Base-by-base conservation (phyloP, 2,888 invertebrate genomes). In the Ophion slaviceki region DNA sequence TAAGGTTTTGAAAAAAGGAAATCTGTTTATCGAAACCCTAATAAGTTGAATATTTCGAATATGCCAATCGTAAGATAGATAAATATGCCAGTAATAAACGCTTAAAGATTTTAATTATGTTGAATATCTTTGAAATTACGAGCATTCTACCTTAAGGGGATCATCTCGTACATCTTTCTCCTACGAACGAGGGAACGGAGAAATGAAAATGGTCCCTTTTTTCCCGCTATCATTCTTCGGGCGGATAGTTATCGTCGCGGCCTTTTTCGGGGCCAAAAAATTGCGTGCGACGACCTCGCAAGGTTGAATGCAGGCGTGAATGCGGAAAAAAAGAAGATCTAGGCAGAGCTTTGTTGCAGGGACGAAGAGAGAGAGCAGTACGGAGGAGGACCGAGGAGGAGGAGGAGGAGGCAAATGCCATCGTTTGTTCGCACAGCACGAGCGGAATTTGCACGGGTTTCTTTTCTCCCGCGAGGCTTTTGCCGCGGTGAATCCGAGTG, bases 371-470 rank as follows among this genome's bases (percentile, higher is more conserved):
- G 68, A 80, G 11, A 45, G 36, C 68, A 76, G 70, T 20, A 59
- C 32, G 24, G 28, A 67, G 36, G 72, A 72, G 59, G 20, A 61
- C 6, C 47, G 6, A 24, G 2, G 79, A 64, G 20, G 53, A 53
- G 53, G 53, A 5, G 53, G 53, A 83, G 32, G 61, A 84, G 82
- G 81, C 82, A 85, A 87, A 87, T 85, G 87, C 85, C 85, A 84
- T 81, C 81, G 80, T 86, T 84, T 84, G 87, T 88, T 86, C 84
- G 84, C 83, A 77, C 82, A 82, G 82, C 77, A 70, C 67, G 80
- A 77, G 84, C 84, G 85, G 84, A 86, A 88, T 84, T 87, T 80
- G 78, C 78, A 68, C 80, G 47, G 80, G 45, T 72, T 68, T 77
- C 74, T 80, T 68, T 75, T 86, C 62, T 47, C 28, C 45, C 57